Percentiles rank a stretch among this genome's conserved stretches.
These are phyloP conservation scores for Agrypnus murinus DNA, from an alignment of 2,888 invertebrate species.

Conservation along the genomic window DNA sequence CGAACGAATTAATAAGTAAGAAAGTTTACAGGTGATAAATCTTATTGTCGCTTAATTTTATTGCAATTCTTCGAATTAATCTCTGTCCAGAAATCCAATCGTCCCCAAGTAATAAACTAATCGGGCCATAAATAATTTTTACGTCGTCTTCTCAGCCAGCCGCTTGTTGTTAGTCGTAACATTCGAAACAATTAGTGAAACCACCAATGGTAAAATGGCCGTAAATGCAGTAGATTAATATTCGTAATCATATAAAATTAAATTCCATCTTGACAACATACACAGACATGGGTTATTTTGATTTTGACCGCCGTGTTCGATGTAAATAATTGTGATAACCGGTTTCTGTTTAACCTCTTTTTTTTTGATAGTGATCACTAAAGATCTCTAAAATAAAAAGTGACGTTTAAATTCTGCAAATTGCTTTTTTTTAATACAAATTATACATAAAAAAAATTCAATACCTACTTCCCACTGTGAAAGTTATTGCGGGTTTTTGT, in stretches of 20 bases:
- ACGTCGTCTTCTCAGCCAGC: conserved; percentile 11
- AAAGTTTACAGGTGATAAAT: conserved; percentile 36
- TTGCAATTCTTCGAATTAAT: conserved; percentile 33
- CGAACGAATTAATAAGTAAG: background rate
- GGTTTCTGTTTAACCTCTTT: conserved; percentile 13
- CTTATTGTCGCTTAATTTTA: conserved; percentile 39
- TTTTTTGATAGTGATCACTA: conserved; percentile 4
- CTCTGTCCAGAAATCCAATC: conserved; percentile 28
- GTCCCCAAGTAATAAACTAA: conserved; percentile 38
- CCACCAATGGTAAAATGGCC: conserved; percentile 17
- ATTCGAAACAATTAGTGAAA: conserved; percentile 27
- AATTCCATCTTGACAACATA: conserved; percentile 41
- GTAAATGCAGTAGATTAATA: conserved; percentile 36
- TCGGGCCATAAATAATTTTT: conserved; percentile 42
- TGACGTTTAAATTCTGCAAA: too few relatives aligned
- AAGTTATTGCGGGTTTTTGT: too few relatives aligned
- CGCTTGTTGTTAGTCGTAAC: background rate
- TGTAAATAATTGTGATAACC: conserved; percentile 32
- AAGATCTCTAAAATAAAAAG: background rate
- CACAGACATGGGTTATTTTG: conserved; percentile 34
- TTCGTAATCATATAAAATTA: conserved; percentile 40
- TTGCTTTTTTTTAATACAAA: too few relatives aligned
- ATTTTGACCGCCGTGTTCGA: conserved; percentile 22
- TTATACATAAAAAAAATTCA: too few relatives aligned
- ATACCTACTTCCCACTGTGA: too few relatives aligned